Percentiles rank a stretch among this genome's conserved stretches.
Evolutionary conservation across 2,888 invertebrate species (phyloP).

Genomic region (Ctena decussata): DNA sequence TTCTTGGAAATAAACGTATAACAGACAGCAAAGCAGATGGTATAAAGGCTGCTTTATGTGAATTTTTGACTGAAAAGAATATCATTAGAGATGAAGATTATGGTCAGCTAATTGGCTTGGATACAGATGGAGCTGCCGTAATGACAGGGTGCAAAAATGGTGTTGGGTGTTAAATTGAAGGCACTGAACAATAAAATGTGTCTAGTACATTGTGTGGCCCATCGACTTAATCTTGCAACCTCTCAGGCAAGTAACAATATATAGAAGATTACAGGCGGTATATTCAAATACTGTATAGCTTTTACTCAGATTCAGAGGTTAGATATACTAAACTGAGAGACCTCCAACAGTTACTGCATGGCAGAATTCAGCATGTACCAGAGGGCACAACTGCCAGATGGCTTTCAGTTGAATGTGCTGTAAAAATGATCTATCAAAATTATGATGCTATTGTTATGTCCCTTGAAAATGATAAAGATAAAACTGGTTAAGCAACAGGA

Average conservation of each 20-base stretch:
- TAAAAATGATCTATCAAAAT: slow-evolving; percentile 26
- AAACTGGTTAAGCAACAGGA: slow-evolving; percentile 16
- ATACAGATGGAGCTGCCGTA: not conserved
- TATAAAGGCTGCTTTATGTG: slow-evolving; percentile 7
- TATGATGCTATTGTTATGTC: slow-evolving; percentile 21
- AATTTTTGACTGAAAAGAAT: not conserved
- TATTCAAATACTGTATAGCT: not conserved
- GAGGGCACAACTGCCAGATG: not conserved
- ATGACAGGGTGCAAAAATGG: not conserved
- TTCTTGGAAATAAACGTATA: slow-evolving; percentile 13
- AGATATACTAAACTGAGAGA: not conserved
- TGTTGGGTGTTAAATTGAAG: not conserved
- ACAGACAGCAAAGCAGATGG: not conserved
- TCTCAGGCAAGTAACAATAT: not conserved
- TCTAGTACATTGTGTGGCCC: not conserved
- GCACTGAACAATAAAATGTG: not conserved
- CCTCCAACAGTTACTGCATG: not conserved
- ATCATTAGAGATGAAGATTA: not conserved
- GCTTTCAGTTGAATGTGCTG: slow-evolving; percentile 29
- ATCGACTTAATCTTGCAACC: not conserved
- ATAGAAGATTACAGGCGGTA: not conserved
- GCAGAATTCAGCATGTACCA: not conserved
- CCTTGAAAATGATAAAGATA: slow-evolving; percentile 28
- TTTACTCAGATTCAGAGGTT: slow-evolving; percentile 3
- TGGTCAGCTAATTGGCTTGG: not conserved